phyloP scores from a whole-genome alignment of 2,113 vertebrate species.

The Lycaon pictus region DNA sequence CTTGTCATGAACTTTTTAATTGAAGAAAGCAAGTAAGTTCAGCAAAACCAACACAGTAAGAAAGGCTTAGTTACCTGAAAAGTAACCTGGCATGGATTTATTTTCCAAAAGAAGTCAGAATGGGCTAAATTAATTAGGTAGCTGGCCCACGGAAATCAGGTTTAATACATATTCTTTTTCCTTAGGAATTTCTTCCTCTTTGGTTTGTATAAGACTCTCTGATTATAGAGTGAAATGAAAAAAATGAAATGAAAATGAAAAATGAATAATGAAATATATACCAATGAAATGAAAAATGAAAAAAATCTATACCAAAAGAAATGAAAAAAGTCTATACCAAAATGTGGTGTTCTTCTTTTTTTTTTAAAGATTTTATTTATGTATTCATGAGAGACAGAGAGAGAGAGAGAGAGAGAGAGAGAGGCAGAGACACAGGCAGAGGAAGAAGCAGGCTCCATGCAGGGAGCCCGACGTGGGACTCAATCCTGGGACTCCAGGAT shows the following conservation, averaged over 20 bases:
- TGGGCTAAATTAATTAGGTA: neutral
- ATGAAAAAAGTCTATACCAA: neutral
- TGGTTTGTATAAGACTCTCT: neutral
- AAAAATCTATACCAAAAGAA: no score
- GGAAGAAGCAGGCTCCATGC: no score
- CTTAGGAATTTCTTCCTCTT: neutral
- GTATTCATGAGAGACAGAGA: no score
- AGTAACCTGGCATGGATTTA: neutral
- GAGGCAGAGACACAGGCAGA: no score
- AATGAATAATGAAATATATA: no score
- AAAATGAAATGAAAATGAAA: no score
- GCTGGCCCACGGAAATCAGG: neutral
- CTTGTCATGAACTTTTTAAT: neutral
- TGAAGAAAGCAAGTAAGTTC: conserved; percentile 1
- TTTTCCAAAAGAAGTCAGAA: conserved; percentile 7
- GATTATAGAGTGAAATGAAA: neutral
- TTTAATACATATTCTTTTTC: neutral
- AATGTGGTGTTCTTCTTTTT: neutral
- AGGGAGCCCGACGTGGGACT: no score
- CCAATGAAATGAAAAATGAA: no score
- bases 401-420: no score
- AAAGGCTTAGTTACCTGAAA: conserved; percentile 1
- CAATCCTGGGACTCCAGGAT: no score
- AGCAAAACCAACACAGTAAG: neutral
- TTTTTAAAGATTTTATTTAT: no score